Conservation (phyloP, 1,140 invertebrate species). For the Heliconius hermathena region DNA sequence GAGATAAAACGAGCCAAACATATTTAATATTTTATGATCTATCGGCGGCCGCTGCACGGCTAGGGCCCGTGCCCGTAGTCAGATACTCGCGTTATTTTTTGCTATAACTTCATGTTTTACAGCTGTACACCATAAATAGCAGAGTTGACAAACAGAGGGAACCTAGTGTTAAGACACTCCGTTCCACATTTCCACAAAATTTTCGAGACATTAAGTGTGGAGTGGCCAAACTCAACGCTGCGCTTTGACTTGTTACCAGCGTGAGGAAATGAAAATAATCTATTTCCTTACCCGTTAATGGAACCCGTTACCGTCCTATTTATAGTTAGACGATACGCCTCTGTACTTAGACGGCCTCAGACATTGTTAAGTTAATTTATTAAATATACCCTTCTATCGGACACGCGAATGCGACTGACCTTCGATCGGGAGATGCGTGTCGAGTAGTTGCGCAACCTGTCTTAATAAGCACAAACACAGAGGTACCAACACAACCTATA, state of each 20-base stretch:
- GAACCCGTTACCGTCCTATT: too few species aligned
- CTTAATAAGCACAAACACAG: neutral
- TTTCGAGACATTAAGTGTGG: neutral
- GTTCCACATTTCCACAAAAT: neutral
- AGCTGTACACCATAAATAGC: neutral
- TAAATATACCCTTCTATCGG: constrained; percentile 8
- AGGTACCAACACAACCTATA: too few species aligned
- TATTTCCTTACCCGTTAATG: too few species aligned
- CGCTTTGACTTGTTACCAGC: neutral
- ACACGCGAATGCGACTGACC: constrained; percentile 16
- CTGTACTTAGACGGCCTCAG: too few species aligned
- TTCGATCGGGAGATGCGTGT: constrained; percentile 29
- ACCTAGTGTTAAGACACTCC: neutral
- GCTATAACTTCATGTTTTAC: neutral
- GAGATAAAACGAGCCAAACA: too few species aligned
- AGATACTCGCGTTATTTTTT: neutral
- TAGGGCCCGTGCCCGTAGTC: too few species aligned
- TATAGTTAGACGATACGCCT: too few species aligned
- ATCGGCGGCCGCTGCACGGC: too few species aligned
- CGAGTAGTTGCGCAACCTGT: neutral
- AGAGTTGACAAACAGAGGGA: neutral
- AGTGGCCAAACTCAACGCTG: neutral
- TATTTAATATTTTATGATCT: too few species aligned
- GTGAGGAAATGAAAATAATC: too few species aligned
- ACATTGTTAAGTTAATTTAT: constrained; percentile 13